Conservation (phyloP, 2,888 invertebrate genomes). For the Pollenia labialis region DNA sequence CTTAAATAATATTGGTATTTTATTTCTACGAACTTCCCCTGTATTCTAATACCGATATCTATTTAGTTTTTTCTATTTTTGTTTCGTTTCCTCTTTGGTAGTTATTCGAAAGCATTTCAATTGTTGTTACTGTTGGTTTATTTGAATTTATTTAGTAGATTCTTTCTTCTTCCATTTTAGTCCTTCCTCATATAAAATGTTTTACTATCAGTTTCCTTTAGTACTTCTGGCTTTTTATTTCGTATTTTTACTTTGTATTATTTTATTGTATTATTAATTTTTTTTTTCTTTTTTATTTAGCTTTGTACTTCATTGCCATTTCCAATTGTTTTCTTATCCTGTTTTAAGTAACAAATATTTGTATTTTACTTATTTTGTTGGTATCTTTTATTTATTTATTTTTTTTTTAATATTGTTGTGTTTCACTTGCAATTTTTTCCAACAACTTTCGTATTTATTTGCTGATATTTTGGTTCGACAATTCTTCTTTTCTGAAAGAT, state of each 20-base stretch:
- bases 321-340: slow-evolving; percentile 72
- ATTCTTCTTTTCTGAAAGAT: not conserved
- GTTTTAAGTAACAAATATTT: slow-evolving; percentile 64
- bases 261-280: slow-evolving; percentile 9
- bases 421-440: slow-evolving; percentile 27
- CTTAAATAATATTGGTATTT: slow-evolving; percentile 34
- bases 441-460: slow-evolving; percentile 44
- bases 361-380: slow-evolving; percentile 54
- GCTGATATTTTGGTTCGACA: slow-evolving; percentile 1
- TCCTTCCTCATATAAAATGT: slow-evolving; percentile 12
- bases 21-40: slow-evolving; percentile 50
- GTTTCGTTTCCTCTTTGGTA: slow-evolving; percentile 30
- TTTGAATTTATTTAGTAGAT: slow-evolving; percentile 56
- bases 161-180: slow-evolving; percentile 16
- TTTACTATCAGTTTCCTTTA: slow-evolving; percentile 69
- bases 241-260: slow-evolving; percentile 31
- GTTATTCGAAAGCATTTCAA: not conserved
- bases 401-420: slow-evolving; percentile 12
- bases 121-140: slow-evolving; percentile 57
- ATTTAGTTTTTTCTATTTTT: slow-evolving; percentile 13
- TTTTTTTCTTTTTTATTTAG: slow-evolving; percentile 27
- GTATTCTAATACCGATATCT: slow-evolving; percentile 38
- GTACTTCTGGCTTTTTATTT: slow-evolving; percentile 27
- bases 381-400: slow-evolving; percentile 34
- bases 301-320: slow-evolving; percentile 62